Conservation (phyloP, 2,113 vertebrate genomes). For the Nibea coibor region DNA sequence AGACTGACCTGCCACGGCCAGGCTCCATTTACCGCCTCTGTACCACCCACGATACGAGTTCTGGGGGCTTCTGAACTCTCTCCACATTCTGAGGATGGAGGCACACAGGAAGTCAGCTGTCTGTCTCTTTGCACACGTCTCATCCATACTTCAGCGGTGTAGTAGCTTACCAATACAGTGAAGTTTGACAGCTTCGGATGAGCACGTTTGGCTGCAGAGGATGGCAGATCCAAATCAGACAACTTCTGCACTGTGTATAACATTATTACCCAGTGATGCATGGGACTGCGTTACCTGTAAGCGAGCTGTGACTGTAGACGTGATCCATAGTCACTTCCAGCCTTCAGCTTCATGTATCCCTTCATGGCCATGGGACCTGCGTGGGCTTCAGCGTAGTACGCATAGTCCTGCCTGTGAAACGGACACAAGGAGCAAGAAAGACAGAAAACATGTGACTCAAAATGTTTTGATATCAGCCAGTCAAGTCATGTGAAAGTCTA, state of each 20-base stretch:
- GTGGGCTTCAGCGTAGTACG: constrained; percentile 28
- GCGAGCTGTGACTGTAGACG: constrained; percentile 42
- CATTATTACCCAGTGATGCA: background rate
- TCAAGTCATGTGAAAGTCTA: background rate
- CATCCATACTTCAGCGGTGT: background rate
- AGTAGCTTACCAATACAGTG: constrained; percentile 77
- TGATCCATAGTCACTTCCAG: background rate
- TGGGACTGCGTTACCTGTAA: constrained; percentile 57
- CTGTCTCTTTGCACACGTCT: background rate
- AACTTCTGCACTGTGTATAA: background rate
- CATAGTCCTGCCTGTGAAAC: constrained; percentile 64
- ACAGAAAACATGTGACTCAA: too few species aligned
- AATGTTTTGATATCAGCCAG: background rate
- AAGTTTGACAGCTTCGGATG: constrained; percentile 54
- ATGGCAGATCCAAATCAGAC: background rate
- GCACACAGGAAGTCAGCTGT: background rate
- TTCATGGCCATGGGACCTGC: background rate
- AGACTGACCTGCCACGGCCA: constrained; percentile 99
- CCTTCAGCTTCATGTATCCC: constrained; percentile 72
- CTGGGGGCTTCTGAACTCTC: constrained; percentile 55
- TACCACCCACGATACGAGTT: constrained; percentile 91
- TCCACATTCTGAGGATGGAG: constrained; percentile 84
- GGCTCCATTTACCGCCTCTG: constrained; percentile 70
- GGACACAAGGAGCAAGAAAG: constrained; percentile 8
- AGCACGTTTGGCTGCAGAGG: constrained; percentile 65